Evolutionary conservation across 2,113 vertebrate species (phyloP), one percentile per base, ranked within the genome.

Genomic region (Stercorarius parasiticus): DNA sequence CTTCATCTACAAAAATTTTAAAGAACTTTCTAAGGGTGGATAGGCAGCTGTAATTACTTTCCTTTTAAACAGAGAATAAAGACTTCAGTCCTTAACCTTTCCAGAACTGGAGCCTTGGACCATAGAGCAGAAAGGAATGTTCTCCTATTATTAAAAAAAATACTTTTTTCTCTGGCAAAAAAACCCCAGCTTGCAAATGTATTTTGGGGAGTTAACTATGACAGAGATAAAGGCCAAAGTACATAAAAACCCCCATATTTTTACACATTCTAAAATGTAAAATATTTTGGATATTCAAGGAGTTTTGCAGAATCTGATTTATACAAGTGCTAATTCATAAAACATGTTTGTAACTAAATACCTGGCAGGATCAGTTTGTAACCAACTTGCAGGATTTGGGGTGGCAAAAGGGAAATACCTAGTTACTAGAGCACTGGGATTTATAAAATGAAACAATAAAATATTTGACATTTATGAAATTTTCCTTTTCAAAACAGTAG

Each of bases 191-290:
- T 81, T 87, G 9, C 13, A 72, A 76, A 84, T 70, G 15, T 42
- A 56, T 70, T 90, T 78, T 36, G 10, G 8, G 30, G 5, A 4
- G 23, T 65, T 78, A 65, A 22, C 34, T 81, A 32, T 36, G 20
- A 58, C 30, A 93, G 18, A 53, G 5, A 53, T 43, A 69, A 87
- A 69, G 27, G 29, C 12, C 50, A 55, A 69, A 65, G 22, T 65
- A 42, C 2, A 1, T 64, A 16, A 62, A 7, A 43, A 27, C 1
- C 1, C 3, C 3, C 22, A 36, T n/a, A 29, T 40, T 67, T 16
- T 43, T 65, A 34, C 10, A 19, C 11, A 34, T 69, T 49, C 52
- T 67, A 83, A 76, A 88, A n/a, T 32, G 17, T 58, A 40, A 88
- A 71, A 30, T 45, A 67, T 53, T 43, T 71, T 16, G 45, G 45